Evolutionary conservation across 1,140 invertebrate species (phyloP), one percentile per base, ranked within the genome.

Genomic region (Thalassaphorura encarpata): DNA sequence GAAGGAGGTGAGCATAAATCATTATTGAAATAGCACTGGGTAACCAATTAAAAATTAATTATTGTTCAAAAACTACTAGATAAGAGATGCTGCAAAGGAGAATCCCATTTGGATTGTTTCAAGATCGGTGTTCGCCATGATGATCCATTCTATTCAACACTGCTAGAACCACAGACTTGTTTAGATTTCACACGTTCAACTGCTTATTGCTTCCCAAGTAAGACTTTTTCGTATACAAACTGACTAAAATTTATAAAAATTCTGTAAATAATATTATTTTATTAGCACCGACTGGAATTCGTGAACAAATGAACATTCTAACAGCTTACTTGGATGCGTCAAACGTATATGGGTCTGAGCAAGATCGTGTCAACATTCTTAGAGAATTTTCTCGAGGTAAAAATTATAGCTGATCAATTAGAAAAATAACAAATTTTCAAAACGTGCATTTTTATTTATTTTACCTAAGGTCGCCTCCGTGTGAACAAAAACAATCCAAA

Each of bases 311-410:
- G 24, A 99, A 99, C 73, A 89, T 94, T 68, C 73, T 99, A 4
- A 98, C 96, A 3, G 86, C 93, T 8, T 99, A 81, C 67, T 83
- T 99, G 49, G 96, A 99, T 74, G 94, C 83, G 0, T 98, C 95
- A 1, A 88, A 75, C 69, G 83, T 99, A 0, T 99, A 99, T 69
- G 96, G 95, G 2, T 97, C 87, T 69, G 84, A 84, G 60, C 81
- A 85, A 52, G 78, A 82, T 16, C 78, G 95, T 33, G 83, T 90
- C 2, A 75, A 78, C 56, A 83, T 92, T 68, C 69, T 98, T 3
- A 73, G 96, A 59, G 89, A 97, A 13, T 68, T 70, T 6, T 81
- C 16, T 11, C 5, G n/a, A n/a, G n/a, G n/a, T n/a, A n/a, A n/a
- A n/a, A n/a, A n/a, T n/a, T n/a, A n/a, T n/a, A n/a, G n/a, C n/a